These are phyloP conservation scores for Pristionchus fissidentatus DNA, from an alignment of 2,888 invertebrate species.

Conservation along the genomic window DNA sequence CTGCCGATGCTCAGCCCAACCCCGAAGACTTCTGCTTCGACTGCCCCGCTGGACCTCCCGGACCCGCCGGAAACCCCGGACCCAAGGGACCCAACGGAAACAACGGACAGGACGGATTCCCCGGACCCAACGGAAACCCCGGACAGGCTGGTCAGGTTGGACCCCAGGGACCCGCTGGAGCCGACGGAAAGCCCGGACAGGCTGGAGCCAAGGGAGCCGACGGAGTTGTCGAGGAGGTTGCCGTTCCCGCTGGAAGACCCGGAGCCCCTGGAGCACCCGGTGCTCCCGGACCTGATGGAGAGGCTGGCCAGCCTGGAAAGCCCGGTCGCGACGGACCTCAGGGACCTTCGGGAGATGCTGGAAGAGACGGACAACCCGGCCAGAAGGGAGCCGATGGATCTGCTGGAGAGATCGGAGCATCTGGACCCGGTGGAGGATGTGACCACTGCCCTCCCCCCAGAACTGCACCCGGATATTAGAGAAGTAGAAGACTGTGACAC, in stretches of 20 bases:
- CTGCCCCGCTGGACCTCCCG: constrained; percentile 60
- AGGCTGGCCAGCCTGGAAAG: constrained; percentile 62
- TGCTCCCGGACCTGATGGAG: constrained; percentile 65
- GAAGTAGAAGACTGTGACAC: background rate
- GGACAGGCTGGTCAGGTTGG: constrained; percentile 56
- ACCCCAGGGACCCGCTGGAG: constrained; percentile 66
- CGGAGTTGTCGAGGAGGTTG: constrained; percentile 56
- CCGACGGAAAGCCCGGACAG: constrained; percentile 60
- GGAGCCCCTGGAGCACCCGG: constrained; percentile 65
- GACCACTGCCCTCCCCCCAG: constrained; percentile 53
- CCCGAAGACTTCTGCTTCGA: constrained; percentile 63
- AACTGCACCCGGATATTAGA: constrained; percentile 53
- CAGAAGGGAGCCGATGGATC: constrained; percentile 46
- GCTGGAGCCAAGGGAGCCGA: constrained; percentile 54
- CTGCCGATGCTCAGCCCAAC: constrained; percentile 51
- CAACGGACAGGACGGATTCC: constrained; percentile 59
- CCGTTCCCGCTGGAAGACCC: constrained; percentile 63
- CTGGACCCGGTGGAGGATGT: constrained; percentile 51
- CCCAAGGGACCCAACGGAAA: constrained; percentile 62
- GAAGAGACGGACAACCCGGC: constrained; percentile 59
- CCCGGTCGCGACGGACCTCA: constrained; percentile 67
- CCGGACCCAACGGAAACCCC: constrained; percentile 59
- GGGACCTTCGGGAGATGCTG: constrained; percentile 67
- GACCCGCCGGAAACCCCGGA: constrained; percentile 56
- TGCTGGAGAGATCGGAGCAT: constrained; percentile 35